Conservation (phyloP, 2,888 invertebrate species). For the Antitype chi region DNA sequence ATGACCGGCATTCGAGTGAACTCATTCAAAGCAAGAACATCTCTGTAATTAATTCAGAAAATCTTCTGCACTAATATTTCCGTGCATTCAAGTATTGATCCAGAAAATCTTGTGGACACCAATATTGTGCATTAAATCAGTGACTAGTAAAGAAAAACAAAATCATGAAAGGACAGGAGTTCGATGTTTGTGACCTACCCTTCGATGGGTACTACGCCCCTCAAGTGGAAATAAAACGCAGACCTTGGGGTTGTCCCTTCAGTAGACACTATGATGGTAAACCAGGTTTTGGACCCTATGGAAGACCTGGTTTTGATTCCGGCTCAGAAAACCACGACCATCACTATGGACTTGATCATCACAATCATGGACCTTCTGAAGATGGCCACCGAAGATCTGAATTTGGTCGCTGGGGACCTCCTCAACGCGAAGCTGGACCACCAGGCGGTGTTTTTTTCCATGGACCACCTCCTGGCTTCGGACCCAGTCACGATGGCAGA, state of each 20-base stretch:
- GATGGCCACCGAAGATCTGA: background rate
- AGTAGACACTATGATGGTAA: background rate
- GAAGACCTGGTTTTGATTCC: slow-evolving; percentile 27
- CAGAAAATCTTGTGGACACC: background rate
- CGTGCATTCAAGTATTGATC: background rate
- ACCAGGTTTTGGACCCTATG: slow-evolving; percentile 23
- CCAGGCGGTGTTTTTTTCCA: slow-evolving; percentile 10
- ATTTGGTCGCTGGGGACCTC: slow-evolving; percentile 21
- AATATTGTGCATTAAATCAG: slow-evolving; percentile 6
- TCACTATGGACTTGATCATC: background rate
- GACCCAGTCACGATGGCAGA: background rate
- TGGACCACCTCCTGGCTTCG: slow-evolving; percentile 19
- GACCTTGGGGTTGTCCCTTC: slow-evolving; percentile 19
- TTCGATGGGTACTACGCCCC: slow-evolving; percentile 43
- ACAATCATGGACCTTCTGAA: slow-evolving; percentile 2
- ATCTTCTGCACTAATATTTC: background rate
- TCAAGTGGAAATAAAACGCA: slow-evolving; percentile 14
- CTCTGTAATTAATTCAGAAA: background rate
- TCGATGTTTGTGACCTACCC: slow-evolving; percentile 39
- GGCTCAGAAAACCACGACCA: background rate
- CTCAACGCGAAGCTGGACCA: background rate
- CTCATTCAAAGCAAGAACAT: slow-evolving; percentile 19
- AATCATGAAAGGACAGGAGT: slow-evolving; percentile 29
- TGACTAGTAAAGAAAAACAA: background rate
- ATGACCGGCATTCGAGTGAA: slow-evolving; percentile 20